Conservation (phyloP, 2,113 vertebrate genomes). For the Agapornis roseicollis region DNA sequence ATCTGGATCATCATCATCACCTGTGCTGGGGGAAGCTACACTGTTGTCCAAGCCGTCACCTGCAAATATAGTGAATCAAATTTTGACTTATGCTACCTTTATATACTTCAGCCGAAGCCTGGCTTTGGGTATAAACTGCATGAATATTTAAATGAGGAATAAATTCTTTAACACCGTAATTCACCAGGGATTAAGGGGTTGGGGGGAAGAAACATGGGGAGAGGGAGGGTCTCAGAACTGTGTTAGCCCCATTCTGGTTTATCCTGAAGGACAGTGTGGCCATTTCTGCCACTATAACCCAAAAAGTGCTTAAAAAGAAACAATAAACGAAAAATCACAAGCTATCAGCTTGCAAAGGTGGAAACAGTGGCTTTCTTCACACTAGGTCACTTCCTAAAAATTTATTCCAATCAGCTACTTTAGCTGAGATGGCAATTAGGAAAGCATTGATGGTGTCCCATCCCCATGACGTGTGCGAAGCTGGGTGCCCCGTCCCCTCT, state of each 20-base stretch:
- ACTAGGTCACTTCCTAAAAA: constrained; percentile 17
- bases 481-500: not conserved
- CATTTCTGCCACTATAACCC: not conserved
- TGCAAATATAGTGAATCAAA: constrained; percentile 89
- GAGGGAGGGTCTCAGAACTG: constrained; percentile 38
- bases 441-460: not conserved
- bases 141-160: constrained; percentile 75
- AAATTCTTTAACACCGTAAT: constrained; percentile 68
- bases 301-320: not conserved
- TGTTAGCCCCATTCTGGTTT: constrained; percentile 36
- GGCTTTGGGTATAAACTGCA: constrained; percentile 78
- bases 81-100: constrained; percentile 85
- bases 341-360: not conserved
- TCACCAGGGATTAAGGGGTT: constrained; percentile 36
- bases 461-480: not conserved
- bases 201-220: constrained; percentile 26
- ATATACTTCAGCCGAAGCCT: constrained; percentile 78
- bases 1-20: constrained; percentile 99
- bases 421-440: not conserved
- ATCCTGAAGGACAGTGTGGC: constrained; percentile 15
- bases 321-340: not conserved
- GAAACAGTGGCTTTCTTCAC: constrained; percentile 5
- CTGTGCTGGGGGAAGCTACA: constrained; percentile 98
- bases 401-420: not conserved
- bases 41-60: constrained; percentile 99